phyloP scores from a whole-genome alignment of 2,797 vertebrate genomes.

The Myotis vivesi region DNA sequence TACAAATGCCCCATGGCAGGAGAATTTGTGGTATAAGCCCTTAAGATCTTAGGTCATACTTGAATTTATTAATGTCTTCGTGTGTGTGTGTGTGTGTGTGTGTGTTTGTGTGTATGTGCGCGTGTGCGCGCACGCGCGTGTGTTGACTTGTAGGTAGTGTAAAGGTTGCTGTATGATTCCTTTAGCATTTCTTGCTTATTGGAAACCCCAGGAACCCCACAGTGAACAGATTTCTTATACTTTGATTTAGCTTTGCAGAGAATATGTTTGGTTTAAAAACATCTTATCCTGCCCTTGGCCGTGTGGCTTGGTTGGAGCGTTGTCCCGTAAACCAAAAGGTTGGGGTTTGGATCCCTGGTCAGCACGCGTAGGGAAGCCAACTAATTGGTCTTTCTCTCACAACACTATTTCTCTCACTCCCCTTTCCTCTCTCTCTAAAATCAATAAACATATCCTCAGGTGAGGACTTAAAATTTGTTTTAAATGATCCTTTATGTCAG shows the following conservation, averaged over 20 bases:
- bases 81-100: not conserved
- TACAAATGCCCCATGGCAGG: not conserved
- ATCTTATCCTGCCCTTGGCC: not conserved
- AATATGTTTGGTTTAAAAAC: not conserved
- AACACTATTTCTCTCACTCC: not conserved
- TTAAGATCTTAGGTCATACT: not conserved
- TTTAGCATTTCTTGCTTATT: conserved; percentile 18
- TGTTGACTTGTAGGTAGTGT: not conserved
- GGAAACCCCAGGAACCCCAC: not conserved
- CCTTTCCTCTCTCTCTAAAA: not conserved
- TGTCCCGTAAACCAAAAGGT: not conserved
- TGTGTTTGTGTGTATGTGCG: not conserved
- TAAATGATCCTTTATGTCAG: not conserved
- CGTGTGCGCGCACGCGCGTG: too few species aligned
- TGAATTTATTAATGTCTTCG: not conserved
- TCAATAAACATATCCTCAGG: not conserved
- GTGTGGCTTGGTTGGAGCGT: not conserved
- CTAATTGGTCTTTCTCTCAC: not conserved
- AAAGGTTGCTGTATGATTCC: not conserved
- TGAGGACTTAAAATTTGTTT: not conserved
- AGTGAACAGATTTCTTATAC: not conserved
- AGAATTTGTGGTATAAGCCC: not conserved
- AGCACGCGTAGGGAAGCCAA: not conserved
- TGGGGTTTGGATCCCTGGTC: not conserved
- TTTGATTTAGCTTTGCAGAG: conserved; percentile 11